Base-by-base conservation (phyloP, 2,888 invertebrate genomes). In the Athalia circularis region DNA sequence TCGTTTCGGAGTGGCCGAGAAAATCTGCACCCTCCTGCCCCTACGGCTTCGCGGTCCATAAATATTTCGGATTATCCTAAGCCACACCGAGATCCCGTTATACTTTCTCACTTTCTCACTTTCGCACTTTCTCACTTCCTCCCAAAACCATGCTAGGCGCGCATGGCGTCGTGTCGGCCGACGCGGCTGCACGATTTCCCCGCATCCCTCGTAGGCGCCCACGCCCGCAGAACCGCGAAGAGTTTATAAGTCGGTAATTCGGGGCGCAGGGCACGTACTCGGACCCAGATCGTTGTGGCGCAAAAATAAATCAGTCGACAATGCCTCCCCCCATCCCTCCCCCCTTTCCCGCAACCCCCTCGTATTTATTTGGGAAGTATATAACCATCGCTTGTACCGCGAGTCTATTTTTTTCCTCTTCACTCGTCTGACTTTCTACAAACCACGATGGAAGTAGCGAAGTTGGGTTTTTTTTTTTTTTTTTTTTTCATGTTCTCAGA, bases 221-320 rank as follows among this genome's bases (percentile, higher is more conserved):
- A 29, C 54, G 7, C 6, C 52, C 7, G 11, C 45, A n/a, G 13
- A 7, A n/a, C 77, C 80, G 80, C 77, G 80, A 84, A 83, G 89
- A 89, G 89, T 89, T 90, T 89, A 90, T 90, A 90, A 90, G 90
- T 90, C 87, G 88, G 90, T 89, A 90, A 90, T 90, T 90, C 90
- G 89, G 89, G 85, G 87, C 85, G 84, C 88, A 87, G 85, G 85
- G 88, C 90, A 90, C 90, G 90, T 90, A 90, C 89, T 87, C 85
- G 85, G 84, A 87, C 85, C 87, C 88, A 89, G 90, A 89, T 90
- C 90, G 89, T 88, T 88, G 87, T 86, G 88, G 87, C 87, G 86
- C 88, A 85, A 87, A 89, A 89, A 90, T 90, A 90, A 90, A 90
- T 90, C 90, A 90, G 87, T 57, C 85, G 87, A 86, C 89, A 87